These are phyloP conservation scores for Pseudonaja textilis DNA, from an alignment of 2,113 vertebrate genomes.

Conservation along the genomic window DNA sequence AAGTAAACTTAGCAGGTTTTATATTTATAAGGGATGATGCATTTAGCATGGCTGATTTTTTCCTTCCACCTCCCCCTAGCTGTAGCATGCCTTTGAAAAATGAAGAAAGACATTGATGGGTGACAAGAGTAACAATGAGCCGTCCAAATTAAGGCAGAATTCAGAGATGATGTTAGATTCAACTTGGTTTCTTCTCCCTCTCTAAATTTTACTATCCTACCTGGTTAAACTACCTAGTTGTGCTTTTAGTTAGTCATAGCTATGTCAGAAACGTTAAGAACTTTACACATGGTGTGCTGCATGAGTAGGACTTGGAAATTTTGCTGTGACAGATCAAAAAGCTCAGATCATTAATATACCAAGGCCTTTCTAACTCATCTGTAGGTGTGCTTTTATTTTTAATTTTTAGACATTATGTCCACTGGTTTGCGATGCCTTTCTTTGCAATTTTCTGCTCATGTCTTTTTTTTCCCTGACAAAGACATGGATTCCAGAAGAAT, in stretches of 20 bases:
- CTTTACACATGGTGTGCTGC: neutral
- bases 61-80: neutral
- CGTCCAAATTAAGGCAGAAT: neutral
- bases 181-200: neutral
- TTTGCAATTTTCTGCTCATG: neutral
- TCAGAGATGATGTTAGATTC: neutral
- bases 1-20: neutral
- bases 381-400: neutral
- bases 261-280: neutral
- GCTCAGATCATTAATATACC: neutral
- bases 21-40: neutral
- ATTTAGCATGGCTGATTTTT: neutral
- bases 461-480: neutral
- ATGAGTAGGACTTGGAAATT: neutral
- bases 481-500: constrained; percentile 33
- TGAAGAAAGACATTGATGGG: neutral
- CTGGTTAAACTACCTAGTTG: neutral
- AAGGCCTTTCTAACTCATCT: neutral
- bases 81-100: neutral
- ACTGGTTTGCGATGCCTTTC: neutral
- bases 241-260: neutral
- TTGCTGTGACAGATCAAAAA: neutral
- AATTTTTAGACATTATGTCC: neutral
- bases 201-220: neutral
- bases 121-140: neutral